These are phyloP conservation scores for Dendrocincla tyrannina DNA, from an alignment of 2,797 vertebrate species.

Conservation along the genomic window DNA sequence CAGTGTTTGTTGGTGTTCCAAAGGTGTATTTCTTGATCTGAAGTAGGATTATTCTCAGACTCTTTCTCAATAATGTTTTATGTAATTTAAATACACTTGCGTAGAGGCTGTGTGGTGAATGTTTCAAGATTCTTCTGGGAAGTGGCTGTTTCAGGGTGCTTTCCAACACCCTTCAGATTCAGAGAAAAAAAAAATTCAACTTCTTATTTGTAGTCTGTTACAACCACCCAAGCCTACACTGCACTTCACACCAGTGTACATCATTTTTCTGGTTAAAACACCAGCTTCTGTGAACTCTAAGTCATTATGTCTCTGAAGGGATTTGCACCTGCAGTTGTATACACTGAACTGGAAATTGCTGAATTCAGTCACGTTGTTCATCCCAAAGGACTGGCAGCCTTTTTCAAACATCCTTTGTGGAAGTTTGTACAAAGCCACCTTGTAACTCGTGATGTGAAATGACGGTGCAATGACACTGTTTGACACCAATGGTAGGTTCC, in stretches of 20 bases:
- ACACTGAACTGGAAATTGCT: neutral
- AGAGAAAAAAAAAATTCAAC: neutral
- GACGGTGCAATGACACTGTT: neutral
- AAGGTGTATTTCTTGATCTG: neutral
- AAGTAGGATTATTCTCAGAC: neutral
- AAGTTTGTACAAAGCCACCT: neutral
- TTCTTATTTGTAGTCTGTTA: neutral
- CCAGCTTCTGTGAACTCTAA: neutral
- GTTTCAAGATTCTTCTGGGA: neutral
- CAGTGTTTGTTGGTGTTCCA: neutral
- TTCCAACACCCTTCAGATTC: neutral
- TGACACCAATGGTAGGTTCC: neutral
- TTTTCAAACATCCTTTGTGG: neutral
- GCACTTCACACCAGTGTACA: neutral
- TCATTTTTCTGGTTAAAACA: slow-evolving; percentile 5
- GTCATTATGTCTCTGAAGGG: neutral
- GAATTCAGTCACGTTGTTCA: neutral
- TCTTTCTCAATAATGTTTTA: neutral
- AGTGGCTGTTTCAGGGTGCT: neutral
- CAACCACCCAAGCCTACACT: neutral
- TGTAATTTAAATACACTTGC: neutral
- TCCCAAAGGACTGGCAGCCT: neutral
- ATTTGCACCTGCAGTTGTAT: neutral
- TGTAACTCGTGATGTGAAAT: neutral
- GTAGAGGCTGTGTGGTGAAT: neutral